Conservation (phyloP, 2,797 vertebrate species). For the Propithecus deckenii region DNA sequence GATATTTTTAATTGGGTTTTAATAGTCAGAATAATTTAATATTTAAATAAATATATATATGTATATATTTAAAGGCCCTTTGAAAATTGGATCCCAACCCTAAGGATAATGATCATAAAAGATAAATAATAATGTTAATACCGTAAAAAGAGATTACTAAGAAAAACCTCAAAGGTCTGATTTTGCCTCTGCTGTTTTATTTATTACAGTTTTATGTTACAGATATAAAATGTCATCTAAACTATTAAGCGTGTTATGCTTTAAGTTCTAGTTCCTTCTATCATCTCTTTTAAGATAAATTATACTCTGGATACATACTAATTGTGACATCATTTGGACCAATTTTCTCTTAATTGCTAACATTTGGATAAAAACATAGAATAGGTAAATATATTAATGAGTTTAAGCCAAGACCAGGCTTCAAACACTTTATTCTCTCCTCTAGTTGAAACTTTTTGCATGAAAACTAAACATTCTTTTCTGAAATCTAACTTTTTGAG, state of each 20-base stretch:
- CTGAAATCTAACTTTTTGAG: not conserved
- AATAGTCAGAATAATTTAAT: not conserved
- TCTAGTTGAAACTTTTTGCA: not conserved
- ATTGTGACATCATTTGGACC: constrained; percentile 9
- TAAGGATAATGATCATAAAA: not conserved
- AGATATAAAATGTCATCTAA: not conserved
- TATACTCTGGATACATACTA: not conserved
- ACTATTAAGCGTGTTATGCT: not conserved
- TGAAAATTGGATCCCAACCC: not conserved
- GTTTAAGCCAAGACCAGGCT: not conserved
- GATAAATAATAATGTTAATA: not conserved
- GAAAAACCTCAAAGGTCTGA: not conserved
- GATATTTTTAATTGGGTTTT: too few species aligned
- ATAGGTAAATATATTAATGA: not conserved
- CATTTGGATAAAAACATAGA: not conserved
- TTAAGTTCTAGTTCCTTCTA: not conserved
- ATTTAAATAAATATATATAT: not conserved
- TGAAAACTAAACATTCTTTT: not conserved
- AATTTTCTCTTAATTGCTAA: not conserved
- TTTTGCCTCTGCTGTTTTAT: not conserved
- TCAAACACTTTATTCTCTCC: not conserved
- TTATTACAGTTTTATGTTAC: not conserved
- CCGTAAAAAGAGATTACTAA: not conserved
- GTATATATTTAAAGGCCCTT: not conserved
- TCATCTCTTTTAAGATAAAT: not conserved